Evolutionary conservation across 2,113 vertebrate species (phyloP).

Genomic region (Coregonus clupeaformis): DNA sequence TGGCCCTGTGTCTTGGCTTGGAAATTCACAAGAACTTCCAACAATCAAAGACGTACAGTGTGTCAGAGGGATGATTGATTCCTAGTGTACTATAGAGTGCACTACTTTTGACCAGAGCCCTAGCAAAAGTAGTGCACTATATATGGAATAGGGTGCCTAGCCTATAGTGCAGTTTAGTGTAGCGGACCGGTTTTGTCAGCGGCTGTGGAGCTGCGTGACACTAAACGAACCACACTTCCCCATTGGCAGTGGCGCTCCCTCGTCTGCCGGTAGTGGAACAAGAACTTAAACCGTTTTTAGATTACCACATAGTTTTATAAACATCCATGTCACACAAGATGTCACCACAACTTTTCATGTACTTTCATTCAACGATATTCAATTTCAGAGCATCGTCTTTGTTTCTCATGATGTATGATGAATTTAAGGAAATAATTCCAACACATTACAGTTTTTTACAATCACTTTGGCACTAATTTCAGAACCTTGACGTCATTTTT

Average conservation of each 20-base stretch:
- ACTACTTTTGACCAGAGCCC: not conserved
- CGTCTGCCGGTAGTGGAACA: slow-evolving; percentile 38
- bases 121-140: slow-evolving; percentile 1
- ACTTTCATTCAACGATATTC: not conserved
- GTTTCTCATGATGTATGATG: not conserved
- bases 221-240: slow-evolving; percentile 11
- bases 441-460: too few species aligned
- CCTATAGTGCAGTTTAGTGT: slow-evolving; percentile 42
- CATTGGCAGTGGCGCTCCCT: slow-evolving; percentile 21
- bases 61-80: slow-evolving; percentile 43
- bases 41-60: slow-evolving; percentile 58
- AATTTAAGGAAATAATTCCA: not conserved
- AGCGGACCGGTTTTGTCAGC: slow-evolving; percentile 51
- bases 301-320: slow-evolving; percentile 42
- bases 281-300: slow-evolving; percentile 38
- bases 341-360: not conserved
- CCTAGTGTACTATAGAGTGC: not conserved
- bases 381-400: not conserved
- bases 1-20: slow-evolving; percentile 56
- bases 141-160: too few species aligned
- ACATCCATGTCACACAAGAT: slow-evolving; percentile 26
- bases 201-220: not conserved
- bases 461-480: too few species aligned
- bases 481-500: too few species aligned
- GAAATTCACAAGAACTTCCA: slow-evolving; percentile 55